Conservation (phyloP, 2,888 invertebrate genomes). For the Ophioninae sp. region DNA sequence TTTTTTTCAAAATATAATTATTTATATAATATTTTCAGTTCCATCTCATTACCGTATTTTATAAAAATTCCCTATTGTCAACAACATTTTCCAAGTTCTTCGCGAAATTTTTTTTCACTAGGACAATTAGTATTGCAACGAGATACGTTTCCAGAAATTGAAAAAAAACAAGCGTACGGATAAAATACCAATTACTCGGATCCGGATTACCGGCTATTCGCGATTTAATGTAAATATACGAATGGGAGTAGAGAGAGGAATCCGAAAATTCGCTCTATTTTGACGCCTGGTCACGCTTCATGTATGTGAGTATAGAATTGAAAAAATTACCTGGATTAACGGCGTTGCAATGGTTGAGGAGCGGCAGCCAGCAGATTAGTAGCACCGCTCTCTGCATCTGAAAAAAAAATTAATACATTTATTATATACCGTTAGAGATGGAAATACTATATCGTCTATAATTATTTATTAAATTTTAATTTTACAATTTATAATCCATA, state of each 20-base stretch:
- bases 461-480: background rate
- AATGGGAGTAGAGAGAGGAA: background rate
- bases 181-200: slow-evolving; percentile 17
- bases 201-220: background rate
- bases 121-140: background rate
- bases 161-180: background rate
- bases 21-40: background rate
- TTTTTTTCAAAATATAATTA: background rate
- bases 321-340: slow-evolving; percentile 78
- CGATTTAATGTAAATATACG: slow-evolving; percentile 24
- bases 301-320: slow-evolving; percentile 14
- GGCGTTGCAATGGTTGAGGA: slow-evolving; percentile 80
- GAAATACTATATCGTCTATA: background rate
- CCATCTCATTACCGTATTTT: background rate
- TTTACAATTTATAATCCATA: too few species aligned
- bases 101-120: background rate
- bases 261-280: background rate
- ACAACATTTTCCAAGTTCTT: background rate
- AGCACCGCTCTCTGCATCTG: slow-evolving; percentile 80
- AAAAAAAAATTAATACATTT: slow-evolving; percentile 33
- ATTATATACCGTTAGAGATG: background rate
- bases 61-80: background rate
- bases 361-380: slow-evolving; percentile 79
- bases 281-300: background rate
- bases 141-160: background rate